Evolutionary conservation across 1,140 invertebrate species (phyloP).

Genomic region (Aplysia californica): DNA sequence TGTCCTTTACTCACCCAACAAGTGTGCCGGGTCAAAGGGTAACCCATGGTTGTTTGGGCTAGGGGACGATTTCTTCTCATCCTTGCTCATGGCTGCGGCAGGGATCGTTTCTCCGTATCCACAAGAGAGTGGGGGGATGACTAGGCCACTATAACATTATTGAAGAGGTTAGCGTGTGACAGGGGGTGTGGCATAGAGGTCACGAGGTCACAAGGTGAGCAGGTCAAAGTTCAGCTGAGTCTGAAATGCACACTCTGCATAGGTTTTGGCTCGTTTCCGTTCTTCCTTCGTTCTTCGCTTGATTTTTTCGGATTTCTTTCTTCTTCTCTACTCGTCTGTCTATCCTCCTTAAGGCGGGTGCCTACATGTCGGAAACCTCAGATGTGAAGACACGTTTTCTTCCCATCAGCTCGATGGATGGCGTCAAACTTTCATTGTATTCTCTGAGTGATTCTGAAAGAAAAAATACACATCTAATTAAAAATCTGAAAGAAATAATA

Average conservation of each 20-base stretch:
- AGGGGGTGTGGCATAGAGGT: neutral
- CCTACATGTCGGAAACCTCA: no score
- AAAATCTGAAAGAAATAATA: neutral
- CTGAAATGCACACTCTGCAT: neutral
- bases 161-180: neutral
- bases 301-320: no score
- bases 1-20: slow-evolving; percentile 22
- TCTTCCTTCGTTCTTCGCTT: neutral
- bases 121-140: slow-evolving; percentile 12
- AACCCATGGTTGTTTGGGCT: slow-evolving; percentile 39
- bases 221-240: neutral
- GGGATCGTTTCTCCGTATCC: slow-evolving; percentile 11
- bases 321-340: no score
- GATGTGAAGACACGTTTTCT: no score
- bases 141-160: no score
- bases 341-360: no score
- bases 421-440: neutral
- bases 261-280: neutral
- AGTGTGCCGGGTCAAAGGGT: slow-evolving; percentile 32
- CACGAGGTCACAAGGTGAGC: no score
- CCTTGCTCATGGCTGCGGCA: slow-evolving; percentile 39
- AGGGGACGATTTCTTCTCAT: slow-evolving; percentile 36
- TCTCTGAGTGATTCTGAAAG: neutral
- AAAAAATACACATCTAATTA: neutral
- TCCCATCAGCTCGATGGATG: no score